phyloP scores from a whole-genome alignment of 2,888 invertebrate genomes.

The Caenorhabditis angaria region DNA sequence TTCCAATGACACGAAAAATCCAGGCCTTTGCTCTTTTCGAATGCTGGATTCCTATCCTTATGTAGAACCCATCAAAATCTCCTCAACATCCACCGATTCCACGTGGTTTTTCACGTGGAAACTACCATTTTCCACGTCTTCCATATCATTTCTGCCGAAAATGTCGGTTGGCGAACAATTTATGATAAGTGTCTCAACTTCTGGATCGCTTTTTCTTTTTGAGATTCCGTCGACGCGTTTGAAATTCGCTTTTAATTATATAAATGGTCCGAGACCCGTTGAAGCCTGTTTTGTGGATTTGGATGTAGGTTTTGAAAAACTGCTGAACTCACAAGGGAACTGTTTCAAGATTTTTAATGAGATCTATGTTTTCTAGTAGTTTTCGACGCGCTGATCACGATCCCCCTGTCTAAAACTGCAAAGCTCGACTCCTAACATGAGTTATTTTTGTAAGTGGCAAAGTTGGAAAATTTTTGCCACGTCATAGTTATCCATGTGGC shows the following conservation, averaged over 20 bases:
- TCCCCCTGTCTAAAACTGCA: too few relatives aligned
- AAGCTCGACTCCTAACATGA: too few relatives aligned
- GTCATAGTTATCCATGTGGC: too few relatives aligned
- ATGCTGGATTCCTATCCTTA: constrained; percentile 44
- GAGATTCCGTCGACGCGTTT: constrained; percentile 41
- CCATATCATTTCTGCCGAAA: constrained; percentile 33
- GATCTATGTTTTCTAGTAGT: too few relatives aligned
- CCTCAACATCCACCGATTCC: constrained; percentile 17
- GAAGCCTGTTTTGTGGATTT: constrained; percentile 50
- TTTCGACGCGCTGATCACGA: too few relatives aligned
- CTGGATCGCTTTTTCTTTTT: constrained; percentile 49
- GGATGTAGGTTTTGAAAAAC: constrained; percentile 23
- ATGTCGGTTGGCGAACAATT: constrained; percentile 35
- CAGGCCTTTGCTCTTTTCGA: constrained; percentile 48
- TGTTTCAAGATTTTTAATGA: background rate
- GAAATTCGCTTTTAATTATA: constrained; percentile 25
- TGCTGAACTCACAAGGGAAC: too few relatives aligned
- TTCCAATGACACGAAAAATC: constrained; percentile 28
- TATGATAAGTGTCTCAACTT: constrained; percentile 37
- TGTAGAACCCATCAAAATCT: constrained; percentile 42
- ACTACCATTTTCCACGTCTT: constrained; percentile 42
- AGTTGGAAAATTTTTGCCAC: too few relatives aligned
- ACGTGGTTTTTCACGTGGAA: constrained; percentile 43
- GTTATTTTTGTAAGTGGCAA: too few relatives aligned
- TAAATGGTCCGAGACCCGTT: constrained; percentile 41